A percentile compares a stretch with the other conserved stretches of the same genome.
Evolutionary conservation across 2,113 vertebrate genomes (phyloP).

Genomic region (Falco punctatus): DNA sequence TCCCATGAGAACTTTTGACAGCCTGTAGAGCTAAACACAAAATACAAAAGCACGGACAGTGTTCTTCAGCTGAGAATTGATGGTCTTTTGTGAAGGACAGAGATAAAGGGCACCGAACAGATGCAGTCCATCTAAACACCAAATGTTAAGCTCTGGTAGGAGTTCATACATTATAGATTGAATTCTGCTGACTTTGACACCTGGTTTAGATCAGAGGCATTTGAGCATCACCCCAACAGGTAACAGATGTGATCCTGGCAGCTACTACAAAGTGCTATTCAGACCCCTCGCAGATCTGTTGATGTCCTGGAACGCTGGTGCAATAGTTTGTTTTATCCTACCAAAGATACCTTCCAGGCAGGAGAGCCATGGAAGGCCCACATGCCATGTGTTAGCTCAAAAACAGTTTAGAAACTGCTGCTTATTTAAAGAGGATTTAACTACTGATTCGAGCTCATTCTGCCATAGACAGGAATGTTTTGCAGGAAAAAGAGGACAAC

Average conservation of each 20-base stretch:
- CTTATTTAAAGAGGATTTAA: constrained; percentile 56
- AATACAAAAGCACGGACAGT: not conserved
- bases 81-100: not conserved
- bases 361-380: not conserved
- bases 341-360: constrained; percentile 13
- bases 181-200: not conserved
- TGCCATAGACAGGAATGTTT: not conserved
- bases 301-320: not conserved
- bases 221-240: not conserved
- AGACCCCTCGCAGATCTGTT: not conserved
- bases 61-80: not conserved
- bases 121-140: not conserved
- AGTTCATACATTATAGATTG: not conserved
- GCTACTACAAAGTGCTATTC: not conserved
- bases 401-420: constrained; percentile 50
- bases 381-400: not conserved
- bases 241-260: constrained; percentile 42
- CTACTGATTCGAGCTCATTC: constrained; percentile 40
- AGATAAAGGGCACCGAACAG: not conserved
- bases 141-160: not conserved
- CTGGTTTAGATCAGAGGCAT: not conserved
- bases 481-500: not conserved
- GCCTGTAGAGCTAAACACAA: not conserved
- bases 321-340: not conserved
- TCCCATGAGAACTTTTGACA: not conserved